phyloP scores from a whole-genome alignment of 2,888 invertebrate species.

The Nomada fucata region DNA sequence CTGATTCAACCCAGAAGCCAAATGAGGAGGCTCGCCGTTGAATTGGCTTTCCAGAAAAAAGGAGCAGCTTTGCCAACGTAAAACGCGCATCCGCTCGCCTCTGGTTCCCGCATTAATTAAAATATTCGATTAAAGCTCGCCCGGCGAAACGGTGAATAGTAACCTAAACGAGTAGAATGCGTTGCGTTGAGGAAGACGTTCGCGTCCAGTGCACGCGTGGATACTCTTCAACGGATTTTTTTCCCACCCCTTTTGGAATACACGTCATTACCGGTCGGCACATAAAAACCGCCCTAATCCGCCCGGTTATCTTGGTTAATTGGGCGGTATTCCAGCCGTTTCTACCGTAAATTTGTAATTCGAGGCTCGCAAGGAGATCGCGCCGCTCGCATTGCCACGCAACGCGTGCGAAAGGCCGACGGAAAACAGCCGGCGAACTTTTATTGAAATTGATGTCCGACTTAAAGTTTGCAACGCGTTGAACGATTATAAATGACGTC shows the following conservation, averaged over 20 bases:
- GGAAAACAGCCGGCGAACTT: background rate
- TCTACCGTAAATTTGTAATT: background rate
- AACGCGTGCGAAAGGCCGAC: background rate
- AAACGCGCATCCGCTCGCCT: background rate
- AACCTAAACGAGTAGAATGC: background rate
- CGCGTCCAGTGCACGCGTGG: background rate
- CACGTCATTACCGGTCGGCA: background rate
- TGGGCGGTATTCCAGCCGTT: background rate
- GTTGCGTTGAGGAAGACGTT: background rate
- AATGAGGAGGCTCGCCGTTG: background rate
- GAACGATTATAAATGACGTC: conserved; percentile 7
- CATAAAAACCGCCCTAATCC: conserved; percentile 8
- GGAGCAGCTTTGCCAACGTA: background rate
- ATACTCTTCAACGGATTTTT: background rate
- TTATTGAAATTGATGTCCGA: background rate
- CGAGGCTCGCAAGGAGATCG: background rate
- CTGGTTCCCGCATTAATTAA: background rate
- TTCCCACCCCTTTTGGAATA: background rate
- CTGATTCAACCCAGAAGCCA: background rate
- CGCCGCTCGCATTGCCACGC: too few relatives aligned
- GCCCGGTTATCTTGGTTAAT: conserved; percentile 9
- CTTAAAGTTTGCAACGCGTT: background rate
- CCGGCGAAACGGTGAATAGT: background rate
- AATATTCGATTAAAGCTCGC: conserved; percentile 8
- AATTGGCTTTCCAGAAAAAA: background rate